Evolutionary conservation across 2,888 invertebrate species (phyloP), one percentile per base, ranked within the genome.

Genomic region (Scaptomyza tumidula): DNA sequence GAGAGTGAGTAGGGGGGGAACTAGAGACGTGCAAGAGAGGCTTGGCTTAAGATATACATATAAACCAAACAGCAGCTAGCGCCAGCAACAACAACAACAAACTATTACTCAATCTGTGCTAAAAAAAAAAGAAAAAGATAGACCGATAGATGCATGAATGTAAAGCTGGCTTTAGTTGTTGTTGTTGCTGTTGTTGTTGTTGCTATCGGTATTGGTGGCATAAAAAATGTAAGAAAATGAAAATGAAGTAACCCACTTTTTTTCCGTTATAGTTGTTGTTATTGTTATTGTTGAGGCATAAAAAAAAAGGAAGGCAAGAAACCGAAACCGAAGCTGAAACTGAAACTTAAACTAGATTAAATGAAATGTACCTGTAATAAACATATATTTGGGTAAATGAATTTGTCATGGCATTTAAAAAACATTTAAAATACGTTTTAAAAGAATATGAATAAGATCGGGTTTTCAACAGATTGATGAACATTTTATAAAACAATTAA

Each of bases 41-140:
- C 73, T 70, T 58, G 80, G 76, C 75, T 80, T 74, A 73, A 83
- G 86, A 83, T 86, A 83, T 86, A 78, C 80, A 86, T 24, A 24
- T 24, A 84, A 84, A 54, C 84, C 83, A 86, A 83, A 76, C 78
- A 72, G 70, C 77, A 78, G 74, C 71, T 41, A 73, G 61, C 61
- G 60, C 39, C 72, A 67, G 7, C 55, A 62, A 35, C 74, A 61
- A 41, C 55, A 62, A 35, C 74, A 61, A 41, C 33, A 33, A 33
- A 83, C 83, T 86, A 82, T 86, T 86, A 86, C 85, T 82, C 85
- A 86, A 86, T 86, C 87, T 86, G 85, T 86, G 85, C 85, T 86
- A 86, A 86, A 86, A 85, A 84, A 80, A 9, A 41, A 16, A 84
- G 84, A 83, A 80, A 79, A 76, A 75, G 78, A 82, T 76, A 74